A percentile compares a stretch with the other conserved stretches of the same genome.
Conservation (phyloP, 2,888 invertebrate genomes). For the Automeris io region DNA sequence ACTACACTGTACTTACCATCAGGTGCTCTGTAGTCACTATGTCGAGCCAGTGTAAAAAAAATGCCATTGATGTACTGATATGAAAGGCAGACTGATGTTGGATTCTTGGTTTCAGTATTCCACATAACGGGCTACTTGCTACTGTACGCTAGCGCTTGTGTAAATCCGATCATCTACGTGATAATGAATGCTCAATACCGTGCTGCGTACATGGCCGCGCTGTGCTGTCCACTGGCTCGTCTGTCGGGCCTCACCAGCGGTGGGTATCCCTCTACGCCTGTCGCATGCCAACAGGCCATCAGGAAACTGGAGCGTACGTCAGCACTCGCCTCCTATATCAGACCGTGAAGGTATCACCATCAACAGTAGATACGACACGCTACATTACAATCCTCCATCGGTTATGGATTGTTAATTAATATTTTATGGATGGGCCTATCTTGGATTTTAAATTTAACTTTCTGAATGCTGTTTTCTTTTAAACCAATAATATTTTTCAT, state of each 20-base stretch:
- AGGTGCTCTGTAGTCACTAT: too few relatives aligned
- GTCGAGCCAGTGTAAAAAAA: too few relatives aligned
- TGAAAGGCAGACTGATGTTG: too few relatives aligned
- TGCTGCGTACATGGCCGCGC: constrained; percentile 89
- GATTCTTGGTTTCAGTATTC: constrained; percentile 77
- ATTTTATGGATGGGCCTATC: too few relatives aligned
- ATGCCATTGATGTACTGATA: too few relatives aligned
- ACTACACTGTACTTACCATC: too few relatives aligned
- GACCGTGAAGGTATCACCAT: constrained; percentile 65
- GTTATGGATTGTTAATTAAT: constrained; percentile 8
- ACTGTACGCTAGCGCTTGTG: constrained; percentile 92
- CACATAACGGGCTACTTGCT: constrained; percentile 90
- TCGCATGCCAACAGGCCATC: constrained; percentile 42
- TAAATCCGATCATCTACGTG: constrained; percentile 95
- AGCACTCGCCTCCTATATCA: constrained; percentile 54
- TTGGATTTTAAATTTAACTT: too few relatives aligned
- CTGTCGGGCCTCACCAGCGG: constrained; percentile 78
- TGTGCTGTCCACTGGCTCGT: constrained; percentile 80
- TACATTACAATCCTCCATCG: constrained; percentile 3
- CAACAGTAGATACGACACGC: constrained; percentile 22
- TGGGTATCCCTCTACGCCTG: constrained; percentile 71
- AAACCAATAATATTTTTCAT: too few relatives aligned
- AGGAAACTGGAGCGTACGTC: constrained; percentile 57
- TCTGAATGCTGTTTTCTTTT: too few relatives aligned
- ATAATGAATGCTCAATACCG: constrained; percentile 97